Evolutionary conservation across 1,140 invertebrate genomes (phyloP), one percentile per base, ranked within the genome.

Genomic region (Onthophagus taurus): DNA sequence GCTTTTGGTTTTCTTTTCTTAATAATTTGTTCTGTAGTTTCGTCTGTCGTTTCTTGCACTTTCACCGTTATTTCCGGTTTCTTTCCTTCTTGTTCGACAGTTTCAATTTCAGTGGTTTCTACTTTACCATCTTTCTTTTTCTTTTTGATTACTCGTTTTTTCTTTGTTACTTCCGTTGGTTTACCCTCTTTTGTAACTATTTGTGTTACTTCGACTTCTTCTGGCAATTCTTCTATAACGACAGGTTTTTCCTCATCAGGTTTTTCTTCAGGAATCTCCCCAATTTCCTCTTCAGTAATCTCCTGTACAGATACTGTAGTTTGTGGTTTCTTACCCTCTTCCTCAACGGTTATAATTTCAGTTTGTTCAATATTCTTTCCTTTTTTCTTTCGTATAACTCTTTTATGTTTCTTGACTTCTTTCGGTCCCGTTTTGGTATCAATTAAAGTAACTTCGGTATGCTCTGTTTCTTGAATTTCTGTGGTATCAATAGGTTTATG

Each of bases 151-250:
- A 59, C 55, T 35, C 55, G 52, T 31, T 56, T 59, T 37, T 55
- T 63, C 0, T 50, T 54, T 11, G 33, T 2, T 37, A 47, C 49
- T 31, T 38, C 39, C 31, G 19, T 43, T 30, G 48, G 42, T 44
- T 68, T 60, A 20, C 64, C 63, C 34, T 70, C 64, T 16, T 66
- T 64, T 12, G 61, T 62, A 36, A 64, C 58, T 53, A 64, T 62
- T 12, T 62, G 62, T 1, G 66, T 63, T 50, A 26, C 65, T 11
- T 57, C 30, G 2, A 67, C 52, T 48, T 69, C 55, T 45, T 53
- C 50, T 18, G 54, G 51, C n/a, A 58, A 31, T 49, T 61, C 55
- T 52, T 61, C 53, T 20, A 57, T 44, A 7, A 53, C 44, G 49
- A 51, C 54, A 64, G 62, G 43, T 61, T 54, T 2, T 60, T 59